Base-by-base conservation (phyloP, 2,888 invertebrate genomes). In the Sipha maydis region DNA sequence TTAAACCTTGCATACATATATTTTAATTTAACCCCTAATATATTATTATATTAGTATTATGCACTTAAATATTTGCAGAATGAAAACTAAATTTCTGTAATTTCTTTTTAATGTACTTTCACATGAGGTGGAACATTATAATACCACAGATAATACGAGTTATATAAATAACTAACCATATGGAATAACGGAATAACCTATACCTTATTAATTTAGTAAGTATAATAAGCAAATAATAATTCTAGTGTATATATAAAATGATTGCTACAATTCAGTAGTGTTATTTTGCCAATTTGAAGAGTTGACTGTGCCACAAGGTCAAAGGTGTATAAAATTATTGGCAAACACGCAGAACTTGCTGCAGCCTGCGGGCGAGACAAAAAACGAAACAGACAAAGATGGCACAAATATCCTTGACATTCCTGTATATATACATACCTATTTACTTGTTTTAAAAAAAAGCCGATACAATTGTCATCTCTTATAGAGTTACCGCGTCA, bases 331-430 rank as follows among this genome's bases (percentile, higher is more conserved):
- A 71, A 71, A 79, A 73, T 75, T 88, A 88, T 88, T 88, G 86
- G 86, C 80, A 80, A 86, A 88, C 71, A 61, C 25, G 56, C 61
- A 88, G 54, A 79, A 61, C 71, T 86, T 73, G 79, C 73, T 78
- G 61, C 34, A 80, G 79, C 78, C 80, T 61, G 75, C 31, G 41
- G 79, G 61, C 28, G 8, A 80, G 80, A 56, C 56, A 80, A 54
- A n/a, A 80, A 80, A 80, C 73, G 41, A 28, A 3, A 61, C 61
- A 38, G 67, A 75, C 61, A 88, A 88, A 80, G 80, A 88, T 88
- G 86, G 86, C 80, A 88, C 80, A 67, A 75, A 88, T 75, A 80
- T 82, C 86, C 86, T 88, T 88, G 86, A 88, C 86, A 88, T 88
- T 88, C 86, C 80, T 88, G 14, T 80, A 73, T n/a, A 83, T 25